Percentiles rank a stretch among this genome's conserved stretches.
Evolutionary conservation across 2,113 vertebrate species (phyloP).

Genomic region (Thunnus maccoyii): DNA sequence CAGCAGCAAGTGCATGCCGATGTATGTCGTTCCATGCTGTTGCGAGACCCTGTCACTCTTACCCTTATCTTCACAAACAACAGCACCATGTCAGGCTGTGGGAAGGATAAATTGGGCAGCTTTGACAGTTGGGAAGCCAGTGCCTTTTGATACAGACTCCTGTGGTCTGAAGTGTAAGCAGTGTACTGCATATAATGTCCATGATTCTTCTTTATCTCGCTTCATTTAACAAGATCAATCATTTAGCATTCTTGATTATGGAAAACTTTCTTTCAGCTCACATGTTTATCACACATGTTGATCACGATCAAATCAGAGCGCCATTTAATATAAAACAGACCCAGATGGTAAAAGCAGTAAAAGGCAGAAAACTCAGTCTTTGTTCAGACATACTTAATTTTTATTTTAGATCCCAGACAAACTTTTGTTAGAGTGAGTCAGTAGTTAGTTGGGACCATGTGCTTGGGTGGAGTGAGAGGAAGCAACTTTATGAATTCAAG

Average conservation of each 20-base stretch:
- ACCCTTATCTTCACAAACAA: conserved; percentile 36
- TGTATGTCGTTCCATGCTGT: conserved; percentile 9
- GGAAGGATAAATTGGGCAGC: conserved; percentile 31
- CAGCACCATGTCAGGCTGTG: conserved; percentile 1
- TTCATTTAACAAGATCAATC: conserved; percentile 13
- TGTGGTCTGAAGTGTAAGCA: background rate
- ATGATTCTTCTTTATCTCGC: background rate
- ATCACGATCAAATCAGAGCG: background rate
- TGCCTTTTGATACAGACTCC: conserved; percentile 33
- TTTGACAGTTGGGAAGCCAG: conserved; percentile 5
- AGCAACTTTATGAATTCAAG: background rate
- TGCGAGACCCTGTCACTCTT: conserved; percentile 17
- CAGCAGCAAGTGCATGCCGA: conserved; percentile 17
- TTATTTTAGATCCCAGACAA: background rate
- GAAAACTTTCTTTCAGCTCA: background rate
- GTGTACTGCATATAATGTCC: background rate
- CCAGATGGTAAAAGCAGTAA: conserved; percentile 4
- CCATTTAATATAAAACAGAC: conserved; percentile 9
- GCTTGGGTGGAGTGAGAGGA: background rate
- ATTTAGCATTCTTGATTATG: conserved; percentile 1
- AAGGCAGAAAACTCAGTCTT: background rate
- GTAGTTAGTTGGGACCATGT: background rate
- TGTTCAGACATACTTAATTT: background rate
- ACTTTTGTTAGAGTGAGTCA: background rate
- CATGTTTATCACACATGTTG: background rate